Evolutionary conservation across 2,113 vertebrate species (phyloP), one percentile per base, ranked within the genome.

Genomic region (Turdus rufiventris): DNA sequence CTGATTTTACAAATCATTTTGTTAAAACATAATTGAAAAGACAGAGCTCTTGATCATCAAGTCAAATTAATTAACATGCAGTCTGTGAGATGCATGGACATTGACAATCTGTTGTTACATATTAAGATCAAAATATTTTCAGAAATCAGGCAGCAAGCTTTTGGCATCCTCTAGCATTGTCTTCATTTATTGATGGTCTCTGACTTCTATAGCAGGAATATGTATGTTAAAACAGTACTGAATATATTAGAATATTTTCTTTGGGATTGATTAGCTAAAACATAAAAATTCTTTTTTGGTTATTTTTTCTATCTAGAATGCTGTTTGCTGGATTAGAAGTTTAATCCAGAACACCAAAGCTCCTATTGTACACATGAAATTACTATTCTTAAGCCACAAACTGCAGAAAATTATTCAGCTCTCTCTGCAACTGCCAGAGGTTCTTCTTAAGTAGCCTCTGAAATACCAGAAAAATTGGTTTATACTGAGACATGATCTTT

Each of bases 121-220:
- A 65, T 96, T 91, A 95, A 90, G 83, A 93, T 96, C 86, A 96
- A 94, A 96, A 91, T 91, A 78, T 87, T 91, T 74, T 90, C 88
- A 81, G 62, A 80, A 87, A 83, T 89, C 25, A 66, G 77, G 78
- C 93, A 94, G 56, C 47, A 82, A 92, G 81, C 80, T 78, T 86
- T 94, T 95, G 89, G 87, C 82, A 80, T 80, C 68, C 80, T 91
- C 42, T 83, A 53, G 74, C 79, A 48, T 95, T 90, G 42, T 83
- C 82, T 96, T 82, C 66, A 84, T 66, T 86, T 91, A 85, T 43
- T 36, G 38, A 65, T 94, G 86, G 77, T 86, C 53, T 65, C 61
- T 94, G 67, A 90, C 77, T 96, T 93, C 47, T 74, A 9, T 70
- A 86, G 75, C 50, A 84, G 60, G 54, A 85, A 40, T 48, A 71